Percentiles rank a stretch among this genome's conserved stretches.
Conservation (phyloP, 2,797 vertebrate species). For the Sebastes baramenuke region DNA sequence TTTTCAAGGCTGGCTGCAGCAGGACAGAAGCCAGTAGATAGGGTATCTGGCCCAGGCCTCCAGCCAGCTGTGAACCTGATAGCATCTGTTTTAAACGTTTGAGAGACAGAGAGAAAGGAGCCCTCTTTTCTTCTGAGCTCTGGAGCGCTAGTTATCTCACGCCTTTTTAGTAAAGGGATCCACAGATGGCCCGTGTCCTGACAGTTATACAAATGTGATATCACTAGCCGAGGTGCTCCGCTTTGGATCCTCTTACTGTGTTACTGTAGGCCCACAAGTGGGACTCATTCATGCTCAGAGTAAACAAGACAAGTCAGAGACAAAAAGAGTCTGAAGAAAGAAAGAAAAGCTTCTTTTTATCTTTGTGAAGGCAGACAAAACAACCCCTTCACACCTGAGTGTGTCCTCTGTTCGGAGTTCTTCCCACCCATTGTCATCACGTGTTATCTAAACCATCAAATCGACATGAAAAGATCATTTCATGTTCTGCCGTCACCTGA, state of each 20-base stretch:
- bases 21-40: conserved; percentile 69
- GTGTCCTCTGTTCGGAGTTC: conserved; percentile 38
- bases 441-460: conserved; percentile 65
- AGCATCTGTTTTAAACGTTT: conserved; percentile 82
- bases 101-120: conserved; percentile 54
- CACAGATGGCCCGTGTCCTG: conserved; percentile 67
- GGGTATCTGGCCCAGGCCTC: conserved; percentile 68
- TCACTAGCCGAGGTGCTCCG: conserved; percentile 41
- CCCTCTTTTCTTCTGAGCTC: conserved; percentile 65
- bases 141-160: conserved; percentile 69
- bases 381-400: conserved; percentile 73
- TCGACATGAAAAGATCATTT: conserved; percentile 65
- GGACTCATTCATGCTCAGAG: conserved; percentile 47
- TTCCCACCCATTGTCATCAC: conserved; percentile 39
- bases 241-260: conserved; percentile 35
- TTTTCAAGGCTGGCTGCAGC: conserved; percentile 67
- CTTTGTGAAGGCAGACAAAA: conserved; percentile 74
- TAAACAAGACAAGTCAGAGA: conserved; percentile 38
- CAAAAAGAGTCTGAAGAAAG: conserved; percentile 13
- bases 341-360: conserved; percentile 34
- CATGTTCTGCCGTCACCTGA: conserved; percentile 42
- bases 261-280: conserved; percentile 45
- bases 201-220: conserved; percentile 71
- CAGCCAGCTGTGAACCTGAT: conserved; percentile 79
- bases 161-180: conserved; percentile 71